Evolutionary conservation across 2,113 vertebrate genomes (phyloP).

Genomic region (Varanus salvator): DNA sequence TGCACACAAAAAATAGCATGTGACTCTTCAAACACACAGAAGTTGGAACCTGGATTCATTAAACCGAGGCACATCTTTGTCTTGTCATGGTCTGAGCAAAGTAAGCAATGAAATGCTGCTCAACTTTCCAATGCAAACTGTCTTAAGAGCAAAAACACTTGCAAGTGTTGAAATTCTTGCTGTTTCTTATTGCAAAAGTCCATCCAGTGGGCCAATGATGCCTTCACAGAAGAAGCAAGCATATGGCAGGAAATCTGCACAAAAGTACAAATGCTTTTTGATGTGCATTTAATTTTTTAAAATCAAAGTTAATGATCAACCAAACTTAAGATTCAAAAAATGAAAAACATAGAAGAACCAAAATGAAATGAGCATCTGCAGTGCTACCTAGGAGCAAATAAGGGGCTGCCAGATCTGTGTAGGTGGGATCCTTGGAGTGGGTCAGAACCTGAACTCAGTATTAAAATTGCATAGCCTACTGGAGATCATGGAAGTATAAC

Average conservation of each 20-base stretch:
- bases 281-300: too few relatives aligned
- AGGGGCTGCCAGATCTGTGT: too few relatives aligned
- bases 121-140: neutral
- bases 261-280: too few relatives aligned
- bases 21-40: constrained; percentile 4
- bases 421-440: neutral
- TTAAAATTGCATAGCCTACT: neutral
- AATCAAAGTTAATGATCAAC: too few relatives aligned
- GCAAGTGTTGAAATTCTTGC: neutral
- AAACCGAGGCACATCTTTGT: neutral
- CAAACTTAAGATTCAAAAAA: too few relatives aligned
- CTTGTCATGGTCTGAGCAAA: neutral
- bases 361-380: too few relatives aligned
- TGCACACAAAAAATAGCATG: constrained; percentile 8
- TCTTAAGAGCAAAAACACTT: neutral
- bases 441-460: neutral
- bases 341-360: too few relatives aligned
- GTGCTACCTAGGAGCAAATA: too few relatives aligned
- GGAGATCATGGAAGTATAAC: neutral
- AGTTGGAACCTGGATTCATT: constrained; percentile 4
- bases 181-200: neutral
- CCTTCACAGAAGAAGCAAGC: neutral
- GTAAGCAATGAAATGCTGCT: neutral
- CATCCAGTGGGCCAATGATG: neutral
- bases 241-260: neutral